These are phyloP conservation scores for Astatoreochromis straeleni DNA, from an alignment of 2,113 vertebrate genomes.

Conservation along the genomic window DNA sequence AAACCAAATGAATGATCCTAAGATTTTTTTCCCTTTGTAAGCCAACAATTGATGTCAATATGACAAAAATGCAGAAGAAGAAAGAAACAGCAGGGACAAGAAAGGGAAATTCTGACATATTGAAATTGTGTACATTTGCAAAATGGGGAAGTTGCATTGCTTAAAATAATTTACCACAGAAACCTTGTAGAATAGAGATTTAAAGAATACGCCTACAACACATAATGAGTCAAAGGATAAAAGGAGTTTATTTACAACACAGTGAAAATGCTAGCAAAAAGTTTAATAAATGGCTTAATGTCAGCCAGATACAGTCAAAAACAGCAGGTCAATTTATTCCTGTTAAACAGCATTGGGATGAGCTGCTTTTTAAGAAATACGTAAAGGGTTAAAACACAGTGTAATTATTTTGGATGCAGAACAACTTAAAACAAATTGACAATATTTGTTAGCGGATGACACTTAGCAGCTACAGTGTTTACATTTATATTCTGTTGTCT, in stretches of 20 bases:
- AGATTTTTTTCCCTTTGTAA: background rate
- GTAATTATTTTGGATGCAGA: background rate
- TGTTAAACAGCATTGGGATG: background rate
- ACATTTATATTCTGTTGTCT: background rate
- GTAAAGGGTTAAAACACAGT: background rate
- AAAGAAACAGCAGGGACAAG: background rate
- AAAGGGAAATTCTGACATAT: conserved; percentile 17
- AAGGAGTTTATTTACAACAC: conserved; percentile 36
- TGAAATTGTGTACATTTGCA: conserved; percentile 19
- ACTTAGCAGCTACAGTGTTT: background rate
- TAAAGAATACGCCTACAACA: background rate
- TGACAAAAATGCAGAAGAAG: background rate
- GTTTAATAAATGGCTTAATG: background rate
- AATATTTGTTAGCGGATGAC: background rate
- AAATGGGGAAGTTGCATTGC: conserved; percentile 39
- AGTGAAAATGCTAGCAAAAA: background rate
- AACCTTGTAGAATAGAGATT: background rate
- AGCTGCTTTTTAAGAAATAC: background rate
- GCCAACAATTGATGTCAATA: background rate
- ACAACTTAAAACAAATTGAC: background rate
- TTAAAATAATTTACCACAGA: background rate
- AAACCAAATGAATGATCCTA: background rate
- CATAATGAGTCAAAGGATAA: background rate
- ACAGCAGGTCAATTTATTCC: background rate
- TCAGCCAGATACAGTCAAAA: background rate